Conservation (phyloP, 2,113 vertebrate species). For the Oryzias celebensis region DNA sequence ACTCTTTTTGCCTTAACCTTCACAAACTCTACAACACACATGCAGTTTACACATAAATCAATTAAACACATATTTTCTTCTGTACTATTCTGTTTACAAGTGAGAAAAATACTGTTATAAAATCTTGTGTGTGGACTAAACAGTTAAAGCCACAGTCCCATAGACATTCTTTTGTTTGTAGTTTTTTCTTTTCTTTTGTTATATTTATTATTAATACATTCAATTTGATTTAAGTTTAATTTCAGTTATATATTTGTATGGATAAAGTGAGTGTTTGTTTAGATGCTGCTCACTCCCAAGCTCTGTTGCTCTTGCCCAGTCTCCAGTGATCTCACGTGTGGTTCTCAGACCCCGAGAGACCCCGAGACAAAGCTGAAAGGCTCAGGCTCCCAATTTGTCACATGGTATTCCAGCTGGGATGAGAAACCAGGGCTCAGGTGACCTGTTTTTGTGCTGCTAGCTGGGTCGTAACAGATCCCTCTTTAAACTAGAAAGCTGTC, state of each 20-base stretch:
- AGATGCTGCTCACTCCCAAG: constrained; percentile 25
- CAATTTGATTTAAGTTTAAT: constrained; percentile 18
- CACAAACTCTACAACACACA: not conserved
- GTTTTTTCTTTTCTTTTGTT: constrained; percentile 1
- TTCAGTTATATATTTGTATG: constrained; percentile 30
- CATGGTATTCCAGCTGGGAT: constrained; percentile 59
- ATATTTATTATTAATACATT: constrained; percentile 24
- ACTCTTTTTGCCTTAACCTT: constrained; percentile 26
- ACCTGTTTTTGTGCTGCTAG: constrained; percentile 69
- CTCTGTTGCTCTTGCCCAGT: constrained; percentile 21
- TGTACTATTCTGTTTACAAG: constrained; percentile 26
- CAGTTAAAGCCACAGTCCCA: constrained; percentile 9
- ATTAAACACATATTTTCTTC: not conserved
- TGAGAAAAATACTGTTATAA: constrained; percentile 1
- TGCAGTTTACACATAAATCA: not conserved
- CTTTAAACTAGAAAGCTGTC: constrained; percentile 56
- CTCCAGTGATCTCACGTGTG: constrained; percentile 51
- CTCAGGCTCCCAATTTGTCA: constrained; percentile 48
- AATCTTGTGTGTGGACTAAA: too few species aligned
- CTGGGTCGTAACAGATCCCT: constrained; percentile 67
- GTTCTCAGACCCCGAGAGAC: constrained; percentile 52
- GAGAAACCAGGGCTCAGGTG: constrained; percentile 67
- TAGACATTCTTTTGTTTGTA: constrained; percentile 3
- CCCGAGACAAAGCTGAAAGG: constrained; percentile 44
- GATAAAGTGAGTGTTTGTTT: constrained; percentile 10